Conservation (phyloP, 2,797 vertebrate genomes). For the Eleutherodactylus coqui region DNA sequence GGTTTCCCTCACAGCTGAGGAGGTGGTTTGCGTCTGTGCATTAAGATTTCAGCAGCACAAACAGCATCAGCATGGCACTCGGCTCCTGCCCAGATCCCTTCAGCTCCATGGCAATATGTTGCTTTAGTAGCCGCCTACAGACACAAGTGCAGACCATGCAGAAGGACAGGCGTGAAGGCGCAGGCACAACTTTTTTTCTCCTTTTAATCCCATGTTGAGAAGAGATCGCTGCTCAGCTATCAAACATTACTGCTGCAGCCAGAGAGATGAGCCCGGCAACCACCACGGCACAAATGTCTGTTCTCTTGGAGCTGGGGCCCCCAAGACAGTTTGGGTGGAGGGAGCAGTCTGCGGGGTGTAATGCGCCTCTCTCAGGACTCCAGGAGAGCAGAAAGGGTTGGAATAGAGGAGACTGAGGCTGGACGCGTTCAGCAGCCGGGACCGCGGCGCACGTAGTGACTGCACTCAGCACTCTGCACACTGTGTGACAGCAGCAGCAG, state of each 20-base stretch:
- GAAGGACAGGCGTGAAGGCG: slow-evolving; percentile 63
- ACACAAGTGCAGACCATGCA: slow-evolving; percentile 54
- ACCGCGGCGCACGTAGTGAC: slow-evolving; percentile 28
- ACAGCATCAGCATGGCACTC: slow-evolving; percentile 69
- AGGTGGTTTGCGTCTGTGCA: slow-evolving; percentile 58
- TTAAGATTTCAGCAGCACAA: slow-evolving; percentile 69
- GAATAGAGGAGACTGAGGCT: background rate
- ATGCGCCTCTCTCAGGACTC: background rate
- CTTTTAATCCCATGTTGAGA: background rate
- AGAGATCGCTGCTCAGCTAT: background rate
- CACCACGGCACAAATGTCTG: background rate
- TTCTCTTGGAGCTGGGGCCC: background rate
- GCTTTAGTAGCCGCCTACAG: slow-evolving; percentile 65
- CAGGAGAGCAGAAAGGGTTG: background rate
- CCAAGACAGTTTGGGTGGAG: slow-evolving; percentile 37
- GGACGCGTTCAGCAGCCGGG: slow-evolving; percentile 34
- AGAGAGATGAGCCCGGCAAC: background rate
- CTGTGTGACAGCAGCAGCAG: slow-evolving; percentile 32
- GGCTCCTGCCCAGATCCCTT: slow-evolving; percentile 65
- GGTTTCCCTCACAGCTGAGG: slow-evolving; percentile 70
- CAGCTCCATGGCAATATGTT: slow-evolving; percentile 66
- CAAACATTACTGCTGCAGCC: background rate
- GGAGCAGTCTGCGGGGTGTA: background rate
- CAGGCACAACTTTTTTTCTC: slow-evolving; percentile 70
- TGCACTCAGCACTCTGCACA: slow-evolving; percentile 65